Percentiles rank a stretch among this genome's conserved stretches.
Conservation (phyloP, 2,113 vertebrate genomes). For the Cinclus mexicanus region DNA sequence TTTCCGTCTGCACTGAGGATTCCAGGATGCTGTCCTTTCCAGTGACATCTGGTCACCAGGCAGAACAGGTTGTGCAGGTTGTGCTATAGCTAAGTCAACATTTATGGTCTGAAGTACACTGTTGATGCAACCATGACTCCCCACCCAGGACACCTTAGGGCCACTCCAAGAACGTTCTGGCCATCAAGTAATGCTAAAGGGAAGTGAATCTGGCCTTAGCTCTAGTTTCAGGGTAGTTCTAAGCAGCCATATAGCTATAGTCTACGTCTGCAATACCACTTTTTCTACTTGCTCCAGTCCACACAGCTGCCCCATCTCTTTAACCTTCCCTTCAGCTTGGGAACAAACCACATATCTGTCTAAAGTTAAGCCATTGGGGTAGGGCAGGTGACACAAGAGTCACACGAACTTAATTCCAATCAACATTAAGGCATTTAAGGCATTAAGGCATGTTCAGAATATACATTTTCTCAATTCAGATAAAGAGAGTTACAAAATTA, state of each 20-base stretch:
- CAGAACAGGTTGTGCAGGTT: constrained; percentile 15
- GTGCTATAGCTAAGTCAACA: neutral
- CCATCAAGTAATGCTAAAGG: neutral
- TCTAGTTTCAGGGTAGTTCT: neutral
- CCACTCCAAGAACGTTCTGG: neutral
- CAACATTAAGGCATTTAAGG: neutral
- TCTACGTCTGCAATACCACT: neutral
- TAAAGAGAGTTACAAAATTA: neutral
- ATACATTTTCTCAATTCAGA: neutral
- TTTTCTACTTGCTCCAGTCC: neutral
- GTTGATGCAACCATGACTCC: neutral
- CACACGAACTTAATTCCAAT: neutral
- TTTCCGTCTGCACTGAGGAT: neutral
- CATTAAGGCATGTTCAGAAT: neutral
- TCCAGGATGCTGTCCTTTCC: neutral
- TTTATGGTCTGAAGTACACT: neutral
- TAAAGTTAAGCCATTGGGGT: neutral
- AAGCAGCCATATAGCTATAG: neutral
- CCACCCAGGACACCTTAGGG: neutral
- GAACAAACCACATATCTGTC: neutral
- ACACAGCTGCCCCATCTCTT: neutral
- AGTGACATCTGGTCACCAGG: neutral
- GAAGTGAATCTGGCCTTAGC: neutral
- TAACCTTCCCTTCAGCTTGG: neutral
- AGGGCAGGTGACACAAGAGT: neutral